Base-by-base conservation (phyloP, 1,140 invertebrate species). In the Leucophenga varia region DNA sequence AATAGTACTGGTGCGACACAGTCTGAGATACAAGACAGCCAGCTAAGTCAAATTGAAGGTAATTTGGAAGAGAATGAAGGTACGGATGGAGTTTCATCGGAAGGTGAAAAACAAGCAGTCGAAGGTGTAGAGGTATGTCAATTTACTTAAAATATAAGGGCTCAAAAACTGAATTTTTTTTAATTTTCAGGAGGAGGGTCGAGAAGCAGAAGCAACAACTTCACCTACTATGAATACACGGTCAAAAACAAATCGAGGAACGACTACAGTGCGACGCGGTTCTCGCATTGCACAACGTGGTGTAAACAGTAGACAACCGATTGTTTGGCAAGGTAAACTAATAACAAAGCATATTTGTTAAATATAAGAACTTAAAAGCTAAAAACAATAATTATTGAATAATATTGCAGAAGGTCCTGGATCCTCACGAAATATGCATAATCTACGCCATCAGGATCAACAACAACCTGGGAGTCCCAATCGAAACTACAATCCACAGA, bases 171-270 rank as follows among this genome's bases (percentile, higher is more conserved):
- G 31, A 14, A 14, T 8, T n/a, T 22, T 16, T 30, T n/a, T 2
- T 9, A n/a, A 16, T 31, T 10, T 8, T 2, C 72, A 79, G 19
- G 84, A 86, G 59, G 86, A 88, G 50, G 83, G 83, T 8, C 79
- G 84, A 18, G 86, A 87, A 61, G 84, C 84, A 4, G 86, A 87
- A 72, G 85, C 84, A 0, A 82, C 81, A 40, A 83, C 83, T 2
- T 80, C 80, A 10, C 79, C 80, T 0, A 81, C 79, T 7, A 79
- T 74, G 22, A 74, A 67, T 14, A 74, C 72, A 13, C 54, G 72
- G 0, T 74, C 57, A 18, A 64, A 68, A 22, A 58, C 52, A 0
- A 35, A 57, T 3, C 63, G 73, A 32, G 72, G 74, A 16, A 58
- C 69, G 32, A 21, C 63, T 43, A 57, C 55, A 55, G 57, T 61